These are phyloP conservation scores for Acleris sparsana DNA, from an alignment of 2,888 invertebrate species.

Conservation along the genomic window DNA sequence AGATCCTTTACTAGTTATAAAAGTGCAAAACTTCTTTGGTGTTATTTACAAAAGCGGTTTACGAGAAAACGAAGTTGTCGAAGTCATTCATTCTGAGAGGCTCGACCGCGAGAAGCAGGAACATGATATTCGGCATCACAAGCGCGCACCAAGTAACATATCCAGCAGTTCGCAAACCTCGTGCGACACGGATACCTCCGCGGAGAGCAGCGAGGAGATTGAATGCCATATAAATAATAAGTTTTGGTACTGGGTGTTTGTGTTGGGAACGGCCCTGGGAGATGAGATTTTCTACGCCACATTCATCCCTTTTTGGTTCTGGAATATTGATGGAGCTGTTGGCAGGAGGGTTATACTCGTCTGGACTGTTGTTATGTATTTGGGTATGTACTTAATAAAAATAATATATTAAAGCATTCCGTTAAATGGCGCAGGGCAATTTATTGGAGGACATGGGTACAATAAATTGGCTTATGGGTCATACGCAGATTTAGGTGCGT, in stretches of 20 bases:
- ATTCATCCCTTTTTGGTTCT: constrained; percentile 97
- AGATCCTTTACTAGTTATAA: constrained; percentile 89
- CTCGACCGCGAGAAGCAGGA: constrained; percentile 54
- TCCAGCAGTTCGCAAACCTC: constrained; percentile 71
- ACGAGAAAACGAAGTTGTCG: constrained; percentile 53
- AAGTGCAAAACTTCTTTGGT: constrained; percentile 91
- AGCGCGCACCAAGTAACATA: constrained; percentile 69
- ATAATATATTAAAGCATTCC: not conserved
- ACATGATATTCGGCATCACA: constrained; percentile 61
- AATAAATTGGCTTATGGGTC: too few relatives aligned
- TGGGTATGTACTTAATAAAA: constrained; percentile 81
- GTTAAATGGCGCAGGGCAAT: not conserved
- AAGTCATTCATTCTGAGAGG: constrained; percentile 61
- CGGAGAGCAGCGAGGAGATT: constrained; percentile 63
- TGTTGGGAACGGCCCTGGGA: constrained; percentile 93
- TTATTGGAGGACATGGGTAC: too few relatives aligned
- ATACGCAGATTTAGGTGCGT: too few relatives aligned
- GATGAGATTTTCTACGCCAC: constrained; percentile 95
- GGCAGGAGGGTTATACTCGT: constrained; percentile 91
- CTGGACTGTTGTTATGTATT: constrained; percentile 93
- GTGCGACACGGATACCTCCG: constrained; percentile 68
- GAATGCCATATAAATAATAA: constrained; percentile 85
- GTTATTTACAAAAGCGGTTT: constrained; percentile 79
- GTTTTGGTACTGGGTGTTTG: constrained; percentile 93
- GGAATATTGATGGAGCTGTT: constrained; percentile 95